Conservation (phyloP, 2,888 invertebrate genomes). For the Mellilla xanthometata region DNA sequence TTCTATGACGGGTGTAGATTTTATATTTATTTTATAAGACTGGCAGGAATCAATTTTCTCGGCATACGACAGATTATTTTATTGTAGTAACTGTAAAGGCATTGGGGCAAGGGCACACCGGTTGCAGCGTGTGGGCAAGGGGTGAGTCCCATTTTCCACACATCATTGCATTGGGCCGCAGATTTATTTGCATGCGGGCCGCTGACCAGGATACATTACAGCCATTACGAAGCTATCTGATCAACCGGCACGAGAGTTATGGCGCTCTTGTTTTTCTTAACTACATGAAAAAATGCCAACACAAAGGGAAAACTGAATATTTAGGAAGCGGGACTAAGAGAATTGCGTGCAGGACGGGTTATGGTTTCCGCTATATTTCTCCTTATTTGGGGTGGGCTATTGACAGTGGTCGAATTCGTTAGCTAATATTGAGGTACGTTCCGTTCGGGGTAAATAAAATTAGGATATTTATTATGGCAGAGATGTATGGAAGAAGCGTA, state of each 20-base stretch:
- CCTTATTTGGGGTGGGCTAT: constrained; percentile 52
- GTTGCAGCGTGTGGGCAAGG: constrained; percentile 51
- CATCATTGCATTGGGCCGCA: constrained; percentile 82
- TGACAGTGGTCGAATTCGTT: constrained; percentile 37
- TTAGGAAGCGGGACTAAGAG: constrained; percentile 55
- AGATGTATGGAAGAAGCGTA: too few species aligned
- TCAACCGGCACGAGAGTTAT: constrained; percentile 80
- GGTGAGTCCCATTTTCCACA: constrained; percentile 80
- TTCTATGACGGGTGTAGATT: too few species aligned
- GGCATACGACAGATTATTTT: constrained; percentile 32
- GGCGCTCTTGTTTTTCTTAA: constrained; percentile 77
- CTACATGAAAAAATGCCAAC: constrained; percentile 69
- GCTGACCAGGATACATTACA: constrained; percentile 83
- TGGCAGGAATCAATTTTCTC: neutral
- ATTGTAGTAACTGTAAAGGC: constrained; percentile 34
- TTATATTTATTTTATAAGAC: too few species aligned
- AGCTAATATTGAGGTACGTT: constrained; percentile 24
- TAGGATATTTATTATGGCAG: constrained; percentile 25
- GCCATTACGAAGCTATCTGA: constrained; percentile 80
- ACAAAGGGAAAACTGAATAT: constrained; percentile 58
- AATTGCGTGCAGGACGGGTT: constrained; percentile 64
- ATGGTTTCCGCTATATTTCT: constrained; percentile 72
- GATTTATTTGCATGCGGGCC: constrained; percentile 84
- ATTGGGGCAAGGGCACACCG: constrained; percentile 40
- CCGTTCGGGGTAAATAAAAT: constrained; percentile 33